Evolutionary conservation across 2,113 vertebrate species (phyloP), one percentile per base, ranked within the genome.

Genomic region (Deroptyus accipitrinus): DNA sequence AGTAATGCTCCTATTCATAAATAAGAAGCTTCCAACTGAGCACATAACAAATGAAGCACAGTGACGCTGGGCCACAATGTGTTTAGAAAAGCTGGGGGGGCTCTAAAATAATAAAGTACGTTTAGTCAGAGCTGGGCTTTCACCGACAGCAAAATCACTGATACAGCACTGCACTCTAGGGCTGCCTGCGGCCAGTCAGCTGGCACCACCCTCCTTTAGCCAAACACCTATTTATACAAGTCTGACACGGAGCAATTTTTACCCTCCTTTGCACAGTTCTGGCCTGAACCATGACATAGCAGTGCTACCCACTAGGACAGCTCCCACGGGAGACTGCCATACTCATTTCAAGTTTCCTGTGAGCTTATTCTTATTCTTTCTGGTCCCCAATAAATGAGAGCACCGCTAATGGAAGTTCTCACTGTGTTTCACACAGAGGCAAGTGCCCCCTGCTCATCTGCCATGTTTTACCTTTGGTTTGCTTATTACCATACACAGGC

Each of bases 1-100:
- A 92, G 95, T 91, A 92, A 95, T 85, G 92, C 63, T 82, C 57
- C 77, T 95, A 75, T 92, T 94, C 91, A 94, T 89, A 95, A 92
- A 33, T 81, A 84, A 94, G 83, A 96, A 73, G 86, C 94, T 97
- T 96, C 95, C 92, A 92, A 4, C 73, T 48, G 87, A 83, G 90
- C 52, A 30, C 23, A 1, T 72, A 95, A 84, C 72, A 95, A 95
- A 75, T 68, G 11, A 61, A 81, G 41, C 33, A 54, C 15, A 22
- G 17, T 68, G 91, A 81, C 33, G n/a, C 66, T 59, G 41, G 83
- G 70, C 59, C 74, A 76, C 88, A 54, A 44, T 1, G 3, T 33
- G 67, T 49, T 84, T 61, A 76, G 77, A 79, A 94, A 94, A 94
- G 83, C 64, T 44, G 61, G 13, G 31, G 42, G 42, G 33, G 9